Percentiles rank a stretch among this genome's conserved stretches.
Conservation (phyloP, 2,797 vertebrate genomes). For the Tiaroga cobitis region DNA sequence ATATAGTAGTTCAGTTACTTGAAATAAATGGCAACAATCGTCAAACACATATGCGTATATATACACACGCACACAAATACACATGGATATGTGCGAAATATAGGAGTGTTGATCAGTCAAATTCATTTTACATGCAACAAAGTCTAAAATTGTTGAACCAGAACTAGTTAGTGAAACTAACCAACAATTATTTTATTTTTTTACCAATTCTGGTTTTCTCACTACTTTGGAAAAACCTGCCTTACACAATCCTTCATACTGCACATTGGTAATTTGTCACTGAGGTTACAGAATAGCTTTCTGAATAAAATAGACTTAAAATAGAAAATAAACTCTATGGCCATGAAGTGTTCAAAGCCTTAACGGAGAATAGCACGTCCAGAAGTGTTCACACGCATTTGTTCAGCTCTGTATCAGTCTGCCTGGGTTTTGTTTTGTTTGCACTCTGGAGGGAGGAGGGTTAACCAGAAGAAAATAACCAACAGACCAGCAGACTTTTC, state of each 20-base stretch:
- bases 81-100: neutral
- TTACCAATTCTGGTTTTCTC: neutral
- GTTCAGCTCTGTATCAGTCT: neutral
- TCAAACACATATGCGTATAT: neutral
- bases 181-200: neutral
- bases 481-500: neutral
- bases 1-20: neutral
- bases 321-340: neutral
- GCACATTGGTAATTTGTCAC: neutral
- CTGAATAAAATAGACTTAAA: too few relatives aligned
- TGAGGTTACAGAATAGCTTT: constrained; percentile 13
- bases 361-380: constrained; percentile 49
- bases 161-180: neutral
- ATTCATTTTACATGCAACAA: neutral
- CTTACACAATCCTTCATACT: neutral
- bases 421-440: neutral
- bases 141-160: neutral
- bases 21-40: neutral
- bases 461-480: constrained; percentile 11
- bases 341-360: constrained; percentile 65
- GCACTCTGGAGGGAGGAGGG: neutral
- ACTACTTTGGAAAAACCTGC: neutral
- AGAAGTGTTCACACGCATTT: neutral
- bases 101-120: neutral
- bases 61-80: too few relatives aligned